Evolutionary conservation across 2,113 vertebrate genomes (phyloP).

Genomic region (Erinaceus europaeus): DNA sequence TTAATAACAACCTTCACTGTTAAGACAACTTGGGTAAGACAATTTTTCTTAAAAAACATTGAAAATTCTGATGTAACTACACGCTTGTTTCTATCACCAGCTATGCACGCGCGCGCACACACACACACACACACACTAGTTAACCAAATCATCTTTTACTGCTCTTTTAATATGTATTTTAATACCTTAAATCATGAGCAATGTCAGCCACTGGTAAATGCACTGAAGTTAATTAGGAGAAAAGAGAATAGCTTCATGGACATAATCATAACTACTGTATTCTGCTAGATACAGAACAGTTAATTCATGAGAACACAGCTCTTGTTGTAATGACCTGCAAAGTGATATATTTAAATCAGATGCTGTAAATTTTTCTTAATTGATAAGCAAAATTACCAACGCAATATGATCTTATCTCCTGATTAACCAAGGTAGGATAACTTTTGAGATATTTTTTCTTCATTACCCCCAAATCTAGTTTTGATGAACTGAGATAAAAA

Average conservation of each 20-base stretch:
- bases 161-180: neutral
- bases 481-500: slow-evolving; percentile 20
- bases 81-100: no score
- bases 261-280: neutral
- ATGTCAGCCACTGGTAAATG: neutral
- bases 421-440: neutral
- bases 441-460: slow-evolving; percentile 6
- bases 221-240: neutral
- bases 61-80: no score
- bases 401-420: neutral
- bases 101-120: neutral
- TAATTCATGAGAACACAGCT: neutral
- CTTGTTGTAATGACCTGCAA: neutral
- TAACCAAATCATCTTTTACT: no score
- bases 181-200: neutral
- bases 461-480: neutral
- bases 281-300: neutral
- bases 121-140: neutral
- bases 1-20: no score
- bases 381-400: slow-evolving; percentile 28
- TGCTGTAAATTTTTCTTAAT: neutral
- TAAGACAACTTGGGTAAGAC: no score
- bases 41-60: no score
- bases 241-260: neutral
- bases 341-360: slow-evolving; percentile 1